Base-by-base conservation (phyloP, 2,888 invertebrate species). In the Odiellus spinosus region DNA sequence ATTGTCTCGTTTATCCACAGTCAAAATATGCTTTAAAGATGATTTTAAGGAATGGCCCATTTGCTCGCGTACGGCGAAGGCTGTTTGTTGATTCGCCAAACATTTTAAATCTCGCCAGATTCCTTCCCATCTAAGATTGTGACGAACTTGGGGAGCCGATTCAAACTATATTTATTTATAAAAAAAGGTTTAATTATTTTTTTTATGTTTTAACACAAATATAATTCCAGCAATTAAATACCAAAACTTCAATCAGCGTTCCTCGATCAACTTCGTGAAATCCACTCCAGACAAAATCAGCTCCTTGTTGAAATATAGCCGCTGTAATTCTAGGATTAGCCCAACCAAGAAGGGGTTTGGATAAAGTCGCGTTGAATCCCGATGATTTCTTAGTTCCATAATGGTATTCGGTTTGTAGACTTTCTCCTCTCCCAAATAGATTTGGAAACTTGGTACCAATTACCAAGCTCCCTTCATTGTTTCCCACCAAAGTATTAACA, bases 1-100 rank as follows among this genome's bases (percentile, higher is more conserved):
- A 58, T 78, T 79, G 65, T 91, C 86, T 51, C 91, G 74, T 49
- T 75, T 75, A 66, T 91, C 91, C 48, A 79, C 74, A 0, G 77
- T 71, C 52, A 84, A 71, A 44, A 82, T 78, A 66, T 93, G 83
- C 50, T 82, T 77, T 34, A 90, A 57, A 3, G 40, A 17, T 0
- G 91, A 91, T 65, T 93, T 93, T 60, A 96, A 71, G 50, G 80
- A 80, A 35, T 88, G 84, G 1, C 96, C 93, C 48, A 80, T 76
- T 61, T 85, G 82, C 67, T 95, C 87, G 5, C 93, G 71, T 17
- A 96, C 81, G 45, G 76, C 74, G 68, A 96, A 91, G 36, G 86
- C 76, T 3, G 80, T 76, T 40, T 74, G 73, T 56, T 81, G 78
- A 15, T 15, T 15, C 55, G 76, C 78, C 11, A 84, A 67, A 11